Evolutionary conservation across 2,888 invertebrate genomes (phyloP).

Genomic region (Diadegma fenestrale): DNA sequence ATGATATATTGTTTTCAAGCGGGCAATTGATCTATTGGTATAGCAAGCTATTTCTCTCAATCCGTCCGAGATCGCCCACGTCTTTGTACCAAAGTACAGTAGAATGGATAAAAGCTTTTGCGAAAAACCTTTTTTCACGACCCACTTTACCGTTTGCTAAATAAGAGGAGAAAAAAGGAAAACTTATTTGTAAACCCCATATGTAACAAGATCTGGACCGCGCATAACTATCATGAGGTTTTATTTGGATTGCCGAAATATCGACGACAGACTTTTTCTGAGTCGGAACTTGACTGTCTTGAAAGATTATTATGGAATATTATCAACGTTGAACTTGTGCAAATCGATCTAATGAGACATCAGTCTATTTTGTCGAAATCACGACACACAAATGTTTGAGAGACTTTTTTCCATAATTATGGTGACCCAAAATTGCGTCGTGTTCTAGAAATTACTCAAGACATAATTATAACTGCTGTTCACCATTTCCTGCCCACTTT

Average conservation of each 20-base stretch:
- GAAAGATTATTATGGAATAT: not conserved
- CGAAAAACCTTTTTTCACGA: slow-evolving; percentile 9
- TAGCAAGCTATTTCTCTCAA: slow-evolving; percentile 31
- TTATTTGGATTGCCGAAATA: not conserved
- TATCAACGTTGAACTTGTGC: not conserved
- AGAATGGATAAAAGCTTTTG: not conserved
- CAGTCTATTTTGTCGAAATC: not conserved
- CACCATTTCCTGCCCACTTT: not conserved
- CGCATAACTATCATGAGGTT: not conserved
- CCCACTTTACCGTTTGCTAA: not conserved
- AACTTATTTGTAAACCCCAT: not conserved
- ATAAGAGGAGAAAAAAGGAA: not conserved
- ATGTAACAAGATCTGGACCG: not conserved
- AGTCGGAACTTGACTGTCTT: not conserved
- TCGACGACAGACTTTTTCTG: not conserved
- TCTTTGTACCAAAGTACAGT: slow-evolving; percentile 4
- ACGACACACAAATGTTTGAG: not conserved
- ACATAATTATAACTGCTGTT: not conserved
- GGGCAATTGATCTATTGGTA: slow-evolving; percentile 22
- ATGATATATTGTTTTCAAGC: slow-evolving; percentile 37
- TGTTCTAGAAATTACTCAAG: not conserved
- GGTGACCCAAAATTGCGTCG: no score
- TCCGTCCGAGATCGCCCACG: not conserved
- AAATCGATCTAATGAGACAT: not conserved
- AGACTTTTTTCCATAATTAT: not conserved